A percentile compares a stretch with the other conserved stretches of the same genome.
phyloP scores from a whole-genome alignment of 2,888 invertebrate species.

The Lasioglossum zephyrum region DNA sequence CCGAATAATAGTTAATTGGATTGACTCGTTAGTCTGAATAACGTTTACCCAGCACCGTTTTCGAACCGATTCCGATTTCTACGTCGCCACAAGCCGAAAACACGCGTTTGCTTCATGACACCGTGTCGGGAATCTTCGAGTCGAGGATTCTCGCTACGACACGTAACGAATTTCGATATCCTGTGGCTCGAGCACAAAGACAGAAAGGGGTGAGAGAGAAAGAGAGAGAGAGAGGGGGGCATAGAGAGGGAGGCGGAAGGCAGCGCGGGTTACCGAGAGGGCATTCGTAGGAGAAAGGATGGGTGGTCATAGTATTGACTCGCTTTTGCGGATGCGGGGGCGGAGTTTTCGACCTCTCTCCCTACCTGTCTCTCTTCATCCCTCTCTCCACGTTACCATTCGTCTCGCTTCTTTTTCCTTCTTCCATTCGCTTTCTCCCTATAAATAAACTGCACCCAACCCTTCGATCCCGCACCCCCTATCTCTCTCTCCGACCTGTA shows the following conservation, averaged over 20 bases:
- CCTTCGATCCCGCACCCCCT: constrained; percentile 16
- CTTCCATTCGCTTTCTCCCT: constrained; percentile 45
- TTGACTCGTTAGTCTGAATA: neutral
- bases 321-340: constrained; percentile 80
- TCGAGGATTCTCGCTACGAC: constrained; percentile 37
- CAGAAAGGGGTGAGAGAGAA: constrained; percentile 31
- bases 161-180: constrained; percentile 70
- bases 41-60: neutral
- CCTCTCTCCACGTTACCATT: constrained; percentile 28
- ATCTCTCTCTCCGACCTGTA: neutral
- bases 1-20: neutral
- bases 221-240: neutral
- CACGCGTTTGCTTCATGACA: constrained; percentile 60
- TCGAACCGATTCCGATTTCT: constrained; percentile 21
- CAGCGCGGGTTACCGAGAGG: constrained; percentile 53
- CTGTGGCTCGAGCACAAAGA: constrained; percentile 30
- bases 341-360: constrained; percentile 81
- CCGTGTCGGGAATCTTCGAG: constrained; percentile 34
- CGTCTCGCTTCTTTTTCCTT: constrained; percentile 42
- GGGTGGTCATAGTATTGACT: constrained; percentile 80
- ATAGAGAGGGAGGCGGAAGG: constrained; percentile 35
- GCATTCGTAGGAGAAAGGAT: constrained; percentile 59
- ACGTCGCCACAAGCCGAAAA: neutral
- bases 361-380: constrained; percentile 41
- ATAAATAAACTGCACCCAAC: constrained; percentile 48